Evolutionary conservation across 2,113 vertebrate genomes (phyloP).

Genomic region (Mustela nigripes): DNA sequence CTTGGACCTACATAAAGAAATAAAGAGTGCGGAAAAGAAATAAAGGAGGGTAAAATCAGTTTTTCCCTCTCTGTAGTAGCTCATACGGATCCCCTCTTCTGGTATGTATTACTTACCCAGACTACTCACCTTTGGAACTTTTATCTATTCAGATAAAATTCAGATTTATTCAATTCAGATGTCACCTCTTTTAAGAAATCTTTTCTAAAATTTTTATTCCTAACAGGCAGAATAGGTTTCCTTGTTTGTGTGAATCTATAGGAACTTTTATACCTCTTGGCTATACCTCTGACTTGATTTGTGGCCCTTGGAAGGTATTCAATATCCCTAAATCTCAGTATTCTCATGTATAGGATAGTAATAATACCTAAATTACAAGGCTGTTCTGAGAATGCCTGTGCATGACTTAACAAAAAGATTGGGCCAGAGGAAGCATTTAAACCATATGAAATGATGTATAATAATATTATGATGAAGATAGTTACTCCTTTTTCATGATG

Average conservation of each 20-base stretch:
- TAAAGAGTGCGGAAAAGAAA: background rate
- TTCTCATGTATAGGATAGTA: background rate
- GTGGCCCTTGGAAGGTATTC: slow-evolving; percentile 8
- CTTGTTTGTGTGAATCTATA: background rate
- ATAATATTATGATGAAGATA: background rate
- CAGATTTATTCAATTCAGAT: background rate
- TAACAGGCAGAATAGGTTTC: background rate
- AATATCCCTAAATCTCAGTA: background rate
- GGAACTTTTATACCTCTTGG: background rate
- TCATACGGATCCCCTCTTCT: background rate
- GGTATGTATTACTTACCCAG: background rate
- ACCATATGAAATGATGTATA: background rate
- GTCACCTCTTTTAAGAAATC: background rate
- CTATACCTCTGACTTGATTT: background rate
- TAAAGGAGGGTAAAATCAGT: background rate
- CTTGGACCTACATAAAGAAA: background rate
- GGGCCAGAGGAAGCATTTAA: slow-evolving; percentile 37
- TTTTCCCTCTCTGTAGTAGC: background rate
- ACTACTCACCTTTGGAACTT: background rate
- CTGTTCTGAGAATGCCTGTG: background rate
- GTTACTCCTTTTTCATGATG: background rate
- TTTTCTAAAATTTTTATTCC: background rate
- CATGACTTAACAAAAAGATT: slow-evolving; percentile 2
- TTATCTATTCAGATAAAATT: background rate
- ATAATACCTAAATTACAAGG: background rate